phyloP scores from a whole-genome alignment of 2,888 invertebrate species.

The Synergus laeviventris region DNA sequence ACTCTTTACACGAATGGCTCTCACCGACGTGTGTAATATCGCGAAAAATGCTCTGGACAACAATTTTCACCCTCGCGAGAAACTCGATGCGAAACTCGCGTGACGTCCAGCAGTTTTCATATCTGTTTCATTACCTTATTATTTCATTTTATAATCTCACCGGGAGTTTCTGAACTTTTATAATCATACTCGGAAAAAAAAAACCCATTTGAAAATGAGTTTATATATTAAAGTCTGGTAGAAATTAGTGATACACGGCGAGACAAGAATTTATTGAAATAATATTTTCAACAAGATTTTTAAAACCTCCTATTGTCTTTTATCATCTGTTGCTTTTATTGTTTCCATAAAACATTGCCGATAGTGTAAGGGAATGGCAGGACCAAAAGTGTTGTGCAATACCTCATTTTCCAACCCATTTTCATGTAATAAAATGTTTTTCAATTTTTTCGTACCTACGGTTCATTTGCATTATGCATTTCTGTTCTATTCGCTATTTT shows the following conservation, averaged over 20 bases:
- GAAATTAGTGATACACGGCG: too few relatives aligned
- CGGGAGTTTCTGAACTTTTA: slow-evolving; percentile 19
- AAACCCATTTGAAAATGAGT: not conserved
- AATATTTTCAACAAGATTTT: too few relatives aligned
- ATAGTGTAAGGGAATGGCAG: too few relatives aligned
- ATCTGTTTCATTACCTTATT: slow-evolving; percentile 38
- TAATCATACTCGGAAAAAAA: not conserved
- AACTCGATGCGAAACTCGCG: slow-evolving; percentile 60
- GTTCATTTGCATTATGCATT: not conserved
- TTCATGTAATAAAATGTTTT: too few relatives aligned
- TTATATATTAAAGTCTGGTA: not conserved
- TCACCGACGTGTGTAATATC: slow-evolving; percentile 52
- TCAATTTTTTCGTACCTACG: too few relatives aligned
- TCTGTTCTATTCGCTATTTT: not conserved
- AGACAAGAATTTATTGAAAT: too few relatives aligned
- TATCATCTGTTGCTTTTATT: too few relatives aligned
- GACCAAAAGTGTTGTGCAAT: too few relatives aligned
- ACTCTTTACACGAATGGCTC: slow-evolving; percentile 54
- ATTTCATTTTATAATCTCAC: slow-evolving; percentile 29
- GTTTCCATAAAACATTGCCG: too few relatives aligned
- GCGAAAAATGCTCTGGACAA: slow-evolving; percentile 54
- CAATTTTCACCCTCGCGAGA: slow-evolving; percentile 52
- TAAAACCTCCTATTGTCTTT: too few relatives aligned
- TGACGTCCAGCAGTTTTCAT: slow-evolving; percentile 52
- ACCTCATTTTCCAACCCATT: too few relatives aligned